phyloP scores from a whole-genome alignment of 2,888 invertebrate genomes.

The Pandemis heparana region DNA sequence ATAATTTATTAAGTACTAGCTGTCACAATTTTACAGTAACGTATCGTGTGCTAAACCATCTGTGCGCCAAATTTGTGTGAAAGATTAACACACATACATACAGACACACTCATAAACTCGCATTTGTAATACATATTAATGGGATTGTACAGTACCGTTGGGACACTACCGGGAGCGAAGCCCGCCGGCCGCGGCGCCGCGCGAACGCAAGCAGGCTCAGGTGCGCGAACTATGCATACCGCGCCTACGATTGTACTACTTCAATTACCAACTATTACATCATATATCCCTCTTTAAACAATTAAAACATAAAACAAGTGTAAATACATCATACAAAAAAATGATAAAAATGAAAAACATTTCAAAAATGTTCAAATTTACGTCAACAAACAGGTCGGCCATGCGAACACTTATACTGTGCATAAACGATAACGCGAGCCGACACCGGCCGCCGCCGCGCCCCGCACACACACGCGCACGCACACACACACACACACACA shows the following conservation, averaged over 20 bases:
- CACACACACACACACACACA: background rate
- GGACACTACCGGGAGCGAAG: background rate
- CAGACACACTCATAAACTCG: too few relatives aligned
- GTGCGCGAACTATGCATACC: constrained; percentile 32
- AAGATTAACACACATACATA: too few relatives aligned
- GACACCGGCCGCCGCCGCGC: background rate
- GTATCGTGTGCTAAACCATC: too few relatives aligned
- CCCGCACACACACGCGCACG: background rate
- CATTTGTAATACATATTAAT: too few relatives aligned
- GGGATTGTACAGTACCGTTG: too few relatives aligned
- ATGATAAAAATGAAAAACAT: constrained; percentile 53
- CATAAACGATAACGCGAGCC: background rate
- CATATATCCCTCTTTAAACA: constrained; percentile 49
- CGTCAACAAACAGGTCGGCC: constrained; percentile 47
- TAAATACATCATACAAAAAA: constrained; percentile 54
- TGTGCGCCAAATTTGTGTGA: too few relatives aligned
- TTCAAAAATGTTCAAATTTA: constrained; percentile 56
- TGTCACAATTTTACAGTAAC: too few relatives aligned
- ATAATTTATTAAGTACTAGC: too few relatives aligned
- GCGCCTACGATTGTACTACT: constrained; percentile 62
- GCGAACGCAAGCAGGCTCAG: constrained; percentile 55
- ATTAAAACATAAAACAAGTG: constrained; percentile 48
- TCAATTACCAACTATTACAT: constrained; percentile 62
- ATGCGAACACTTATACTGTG: constrained; percentile 19
- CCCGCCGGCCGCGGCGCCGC: constrained; percentile 17